These are phyloP conservation scores for Drosophila arawakana DNA, from an alignment of 1,140 invertebrate genomes.

Conservation along the genomic window DNA sequence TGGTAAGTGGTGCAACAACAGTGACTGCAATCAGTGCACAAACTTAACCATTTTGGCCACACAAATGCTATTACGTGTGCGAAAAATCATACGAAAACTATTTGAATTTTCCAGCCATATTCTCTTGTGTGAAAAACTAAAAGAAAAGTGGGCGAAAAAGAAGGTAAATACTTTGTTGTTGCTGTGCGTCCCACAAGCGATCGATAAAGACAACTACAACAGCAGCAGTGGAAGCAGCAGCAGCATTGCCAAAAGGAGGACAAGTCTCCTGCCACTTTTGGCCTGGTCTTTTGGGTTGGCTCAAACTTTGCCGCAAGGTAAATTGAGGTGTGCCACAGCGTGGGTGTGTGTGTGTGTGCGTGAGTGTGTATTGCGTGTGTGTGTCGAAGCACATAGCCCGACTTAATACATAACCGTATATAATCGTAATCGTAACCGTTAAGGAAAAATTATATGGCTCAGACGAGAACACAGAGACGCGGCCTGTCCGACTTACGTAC, in stretches of 20 bases:
- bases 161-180: background rate
- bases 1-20: conserved; percentile 1
- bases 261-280: conserved; percentile 17
- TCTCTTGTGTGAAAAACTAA: conserved; percentile 30
- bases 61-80: conserved; percentile 62
- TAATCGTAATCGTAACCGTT: conserved; percentile 2
- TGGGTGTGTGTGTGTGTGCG: conserved; percentile 37
- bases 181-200: conserved; percentile 30
- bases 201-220: conserved; percentile 60
- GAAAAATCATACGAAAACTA: conserved; percentile 49
- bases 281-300: conserved; percentile 6
- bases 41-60: conserved; percentile 57
- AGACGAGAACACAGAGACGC: conserved; percentile 27
- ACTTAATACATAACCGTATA: conserved; percentile 39
- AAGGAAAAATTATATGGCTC: conserved; percentile 63
- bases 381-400: conserved; percentile 34
- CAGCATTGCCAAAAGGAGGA: conserved; percentile 23
- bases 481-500: conserved; percentile 55
- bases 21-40: conserved; percentile 46
- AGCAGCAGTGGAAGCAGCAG: conserved; percentile 21
- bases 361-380: conserved; percentile 17
- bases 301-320: conserved; percentile 45
- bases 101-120: conserved; percentile 20
- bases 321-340: conserved; percentile 70
- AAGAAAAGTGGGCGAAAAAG: background rate